Evolutionary conservation across 2,797 vertebrate species (phyloP), one percentile per base, ranked within the genome.

Genomic region (Steatocranus sp.): DNA sequence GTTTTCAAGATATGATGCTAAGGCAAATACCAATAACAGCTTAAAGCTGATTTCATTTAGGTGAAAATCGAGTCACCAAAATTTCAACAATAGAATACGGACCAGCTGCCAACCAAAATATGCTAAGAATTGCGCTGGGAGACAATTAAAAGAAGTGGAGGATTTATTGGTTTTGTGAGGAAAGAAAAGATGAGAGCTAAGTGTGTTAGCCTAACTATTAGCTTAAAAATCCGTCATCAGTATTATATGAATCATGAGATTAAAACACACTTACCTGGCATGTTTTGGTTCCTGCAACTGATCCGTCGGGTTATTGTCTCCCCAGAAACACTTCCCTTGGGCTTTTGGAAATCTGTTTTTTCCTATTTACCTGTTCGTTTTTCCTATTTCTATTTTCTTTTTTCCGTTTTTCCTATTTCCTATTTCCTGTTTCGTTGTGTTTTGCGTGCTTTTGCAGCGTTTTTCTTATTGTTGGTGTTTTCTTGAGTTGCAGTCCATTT

Each of bases 361-460:
- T 15, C 20, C 49, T n/a, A n/a, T 48, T 32, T 32, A 7, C 3
- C 1, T 32, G 8, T 32, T 32, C 27, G 6, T 30, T 34, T 9
- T 34, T 32, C 36, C 36, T 15, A 15, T 46, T 50, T 51, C 49
- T n/a, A n/a, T 34, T 9, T 34, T 32, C 36, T 11, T 15, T 6
- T 46, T 50, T 51, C 49, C 1, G 0, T 20, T 49, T 49, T n/a
- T 1, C 0, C n/a, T 50, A 4, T 27, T 27, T 27, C 27, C 27
- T 27, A 27, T 20, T 6, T 50, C 49, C 49, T 51, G 7, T 14
- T 54, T 54, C 14, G 1, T 27, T 54, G 23, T 54, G 53, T 54
- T 53, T 53, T 53, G 2, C 17, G 53, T 17, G 53, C 14, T 54
- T 54, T 54, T 54, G 0, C 53, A 27, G 5, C 5, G 0, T 54